Conservation (phyloP, 2,113 vertebrate genomes). For the Alexandromys fortis region DNA sequence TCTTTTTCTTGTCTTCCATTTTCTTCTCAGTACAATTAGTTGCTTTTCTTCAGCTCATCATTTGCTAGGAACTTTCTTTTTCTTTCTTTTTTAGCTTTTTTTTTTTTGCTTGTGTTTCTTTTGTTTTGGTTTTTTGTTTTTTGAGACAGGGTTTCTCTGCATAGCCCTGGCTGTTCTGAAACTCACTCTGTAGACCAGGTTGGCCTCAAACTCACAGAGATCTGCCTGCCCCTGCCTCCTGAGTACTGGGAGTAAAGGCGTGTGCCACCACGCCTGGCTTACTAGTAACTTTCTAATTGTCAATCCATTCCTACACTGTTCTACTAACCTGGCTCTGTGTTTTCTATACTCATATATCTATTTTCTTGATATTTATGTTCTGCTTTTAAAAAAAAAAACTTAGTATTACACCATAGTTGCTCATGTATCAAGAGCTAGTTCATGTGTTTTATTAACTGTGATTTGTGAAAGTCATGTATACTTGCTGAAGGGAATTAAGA, state of each 20-base stretch:
- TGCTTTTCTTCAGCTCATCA: neutral
- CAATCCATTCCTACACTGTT: neutral
- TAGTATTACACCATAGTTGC: conserved; percentile 18
- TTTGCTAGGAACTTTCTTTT: neutral
- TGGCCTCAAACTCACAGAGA: no score
- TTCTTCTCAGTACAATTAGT: neutral
- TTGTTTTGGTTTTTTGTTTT: no score
- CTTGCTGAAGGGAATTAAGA: conserved; percentile 5
- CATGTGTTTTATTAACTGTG: conserved; percentile 23
- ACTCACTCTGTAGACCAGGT: no score
- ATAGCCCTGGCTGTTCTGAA: no score
- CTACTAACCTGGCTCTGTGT: conserved; percentile 12
- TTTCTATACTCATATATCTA: neutral
- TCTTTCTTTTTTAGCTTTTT: no score
- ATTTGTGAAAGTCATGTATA: neutral
- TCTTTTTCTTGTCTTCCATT: conserved; percentile 12
- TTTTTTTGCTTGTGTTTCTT: no score
- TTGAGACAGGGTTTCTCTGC: no score
- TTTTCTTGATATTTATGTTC: neutral
- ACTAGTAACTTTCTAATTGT: conserved; percentile 18
- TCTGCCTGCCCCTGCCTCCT: no score
- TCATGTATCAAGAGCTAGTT: conserved; percentile 34
- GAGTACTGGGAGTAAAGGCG: no score
- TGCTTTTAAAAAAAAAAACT: neutral
- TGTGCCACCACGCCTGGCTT: neutral